A percentile compares a stretch with the other conserved stretches of the same genome.
phyloP scores from a whole-genome alignment of 2,888 invertebrate species.

The Hermodice carunculata region DNA sequence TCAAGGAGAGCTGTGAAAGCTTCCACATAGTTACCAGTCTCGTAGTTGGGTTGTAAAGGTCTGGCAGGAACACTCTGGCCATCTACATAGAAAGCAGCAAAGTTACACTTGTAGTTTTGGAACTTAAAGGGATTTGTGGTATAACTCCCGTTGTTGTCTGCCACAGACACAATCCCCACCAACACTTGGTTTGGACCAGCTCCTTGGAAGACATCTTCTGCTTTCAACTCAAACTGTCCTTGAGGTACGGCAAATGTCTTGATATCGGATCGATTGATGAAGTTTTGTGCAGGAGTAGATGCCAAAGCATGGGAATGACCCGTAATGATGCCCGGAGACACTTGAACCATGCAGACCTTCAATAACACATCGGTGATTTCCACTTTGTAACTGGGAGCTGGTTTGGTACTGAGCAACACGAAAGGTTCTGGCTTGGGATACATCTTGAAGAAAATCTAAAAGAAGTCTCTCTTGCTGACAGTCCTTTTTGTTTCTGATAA shows the following conservation, averaged over 20 bases:
- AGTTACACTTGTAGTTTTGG: not conserved
- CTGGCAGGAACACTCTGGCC: no score
- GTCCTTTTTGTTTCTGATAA: no score
- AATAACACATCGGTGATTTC: not conserved
- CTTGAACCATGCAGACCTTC: conserved; percentile 1
- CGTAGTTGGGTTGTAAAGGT: no score
- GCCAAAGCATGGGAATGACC: not conserved
- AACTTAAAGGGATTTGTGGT: not conserved
- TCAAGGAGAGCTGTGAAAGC: no score
- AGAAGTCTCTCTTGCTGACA: no score
- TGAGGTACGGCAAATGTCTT: not conserved
- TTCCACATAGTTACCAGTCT: no score
- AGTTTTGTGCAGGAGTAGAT: not conserved
- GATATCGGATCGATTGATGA: not conserved
- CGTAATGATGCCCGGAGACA: not conserved
- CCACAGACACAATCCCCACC: not conserved
- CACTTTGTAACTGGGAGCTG: not conserved
- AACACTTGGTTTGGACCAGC: not conserved
- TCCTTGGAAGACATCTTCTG: not conserved
- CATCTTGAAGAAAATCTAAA: no score
- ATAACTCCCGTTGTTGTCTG: not conserved
- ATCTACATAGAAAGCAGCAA: conserved; percentile 1
- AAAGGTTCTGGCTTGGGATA: no score
- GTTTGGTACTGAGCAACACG: no score
- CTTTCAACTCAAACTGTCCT: not conserved